These are phyloP conservation scores for Hucho hucho DNA, from an alignment of 2,113 vertebrate species.

Conservation along the genomic window DNA sequence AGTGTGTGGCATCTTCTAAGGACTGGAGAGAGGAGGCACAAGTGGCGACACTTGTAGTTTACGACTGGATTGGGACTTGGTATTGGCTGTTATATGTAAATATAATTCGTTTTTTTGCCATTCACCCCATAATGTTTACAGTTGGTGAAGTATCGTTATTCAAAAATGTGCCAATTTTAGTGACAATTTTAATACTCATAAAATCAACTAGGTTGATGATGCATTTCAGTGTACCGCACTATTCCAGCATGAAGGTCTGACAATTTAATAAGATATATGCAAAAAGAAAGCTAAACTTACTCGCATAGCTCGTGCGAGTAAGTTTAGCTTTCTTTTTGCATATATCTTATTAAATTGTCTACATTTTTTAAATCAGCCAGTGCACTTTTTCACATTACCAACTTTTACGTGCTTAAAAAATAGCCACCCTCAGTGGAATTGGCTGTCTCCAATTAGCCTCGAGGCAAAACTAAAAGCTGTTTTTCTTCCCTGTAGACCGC, in stretches of 20 bases:
- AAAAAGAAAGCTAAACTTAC: too few relatives aligned
- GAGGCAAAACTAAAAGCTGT: constrained; percentile 2
- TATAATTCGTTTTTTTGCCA: too few relatives aligned
- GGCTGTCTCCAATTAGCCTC: background rate
- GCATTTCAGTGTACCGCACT: too few relatives aligned
- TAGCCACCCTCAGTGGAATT: background rate
- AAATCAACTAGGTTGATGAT: too few relatives aligned
- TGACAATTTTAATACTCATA: too few relatives aligned
- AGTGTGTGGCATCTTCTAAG: constrained; percentile 48
- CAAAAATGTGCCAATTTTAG: too few relatives aligned
- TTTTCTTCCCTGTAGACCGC: constrained; percentile 22
- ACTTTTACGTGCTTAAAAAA: background rate
- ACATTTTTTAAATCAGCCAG: background rate
- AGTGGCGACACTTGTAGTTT: background rate
- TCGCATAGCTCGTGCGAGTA: background rate
- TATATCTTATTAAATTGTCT: background rate
- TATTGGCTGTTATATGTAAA: too few relatives aligned
- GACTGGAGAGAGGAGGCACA: constrained; percentile 25
- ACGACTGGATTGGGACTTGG: background rate
- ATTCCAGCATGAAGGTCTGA: too few relatives aligned
- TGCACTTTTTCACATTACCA: background rate
- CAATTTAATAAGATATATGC: too few relatives aligned
- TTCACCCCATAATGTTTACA: too few relatives aligned
- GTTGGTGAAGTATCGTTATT: too few relatives aligned
- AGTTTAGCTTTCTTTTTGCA: background rate